A percentile compares a stretch with the other conserved stretches of the same genome.
These are phyloP conservation scores for Coryphaenoides rupestris DNA, from an alignment of 2,113 vertebrate species.

Conservation along the genomic window DNA sequence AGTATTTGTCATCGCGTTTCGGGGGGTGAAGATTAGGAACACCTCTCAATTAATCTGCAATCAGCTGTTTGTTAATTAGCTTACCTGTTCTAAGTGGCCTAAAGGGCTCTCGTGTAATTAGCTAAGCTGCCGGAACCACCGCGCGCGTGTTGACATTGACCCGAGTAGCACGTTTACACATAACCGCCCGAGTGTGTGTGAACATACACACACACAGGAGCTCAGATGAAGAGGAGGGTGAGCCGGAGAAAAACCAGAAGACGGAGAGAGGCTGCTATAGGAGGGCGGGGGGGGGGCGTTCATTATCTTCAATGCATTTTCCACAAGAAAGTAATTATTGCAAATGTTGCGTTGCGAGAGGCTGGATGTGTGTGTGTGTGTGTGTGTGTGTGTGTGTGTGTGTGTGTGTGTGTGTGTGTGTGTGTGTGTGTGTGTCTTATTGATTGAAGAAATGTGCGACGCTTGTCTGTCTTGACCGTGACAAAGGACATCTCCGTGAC, in stretches of 20 bases:
- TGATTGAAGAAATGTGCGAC: slow-evolving; percentile 17
- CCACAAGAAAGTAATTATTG: no score
- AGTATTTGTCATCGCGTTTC: slow-evolving; percentile 67
- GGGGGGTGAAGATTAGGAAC: slow-evolving; percentile 71
- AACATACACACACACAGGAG: slow-evolving; percentile 13
- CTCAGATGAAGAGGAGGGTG: slow-evolving; percentile 54
- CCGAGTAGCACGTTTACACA: slow-evolving; percentile 26
- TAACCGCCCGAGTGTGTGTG: slow-evolving; percentile 17
- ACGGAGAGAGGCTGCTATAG: slow-evolving; percentile 43
- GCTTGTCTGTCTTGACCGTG: slow-evolving; percentile 49
- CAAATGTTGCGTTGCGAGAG: no score
- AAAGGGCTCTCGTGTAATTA: slow-evolving; percentile 73
- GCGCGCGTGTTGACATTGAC: slow-evolving; percentile 67
- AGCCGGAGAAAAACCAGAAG: background rate
- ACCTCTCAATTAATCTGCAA: slow-evolving; percentile 75
- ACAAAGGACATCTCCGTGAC: slow-evolving; percentile 28
- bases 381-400: slow-evolving; percentile 8
- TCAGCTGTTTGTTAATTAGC: slow-evolving; percentile 74
- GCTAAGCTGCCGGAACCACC: slow-evolving; percentile 61
- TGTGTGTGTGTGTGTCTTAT: slow-evolving; percentile 15
- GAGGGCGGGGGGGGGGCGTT: slow-evolving; percentile 33
- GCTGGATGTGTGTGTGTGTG: slow-evolving; percentile 50
- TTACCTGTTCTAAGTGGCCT: slow-evolving; percentile 73
- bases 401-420: slow-evolving; percentile 43
- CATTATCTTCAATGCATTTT: no score